phyloP scores from a whole-genome alignment of 2,797 vertebrate genomes.

The Diglossa cyanea region DNA sequence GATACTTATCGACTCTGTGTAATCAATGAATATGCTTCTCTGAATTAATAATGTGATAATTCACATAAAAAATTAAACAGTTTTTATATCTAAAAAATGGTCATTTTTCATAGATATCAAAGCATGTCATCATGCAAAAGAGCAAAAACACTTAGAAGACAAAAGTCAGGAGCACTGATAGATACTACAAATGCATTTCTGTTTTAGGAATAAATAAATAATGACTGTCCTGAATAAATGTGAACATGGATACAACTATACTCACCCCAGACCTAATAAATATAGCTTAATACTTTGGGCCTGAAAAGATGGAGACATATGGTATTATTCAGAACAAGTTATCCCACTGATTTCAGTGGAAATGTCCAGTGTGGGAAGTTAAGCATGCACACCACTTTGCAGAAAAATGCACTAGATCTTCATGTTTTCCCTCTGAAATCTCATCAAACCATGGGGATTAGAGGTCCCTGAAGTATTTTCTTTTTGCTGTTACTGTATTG shows the following conservation, averaged over 20 bases:
- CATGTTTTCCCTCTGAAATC: conserved; percentile 4
- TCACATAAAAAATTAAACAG: neutral
- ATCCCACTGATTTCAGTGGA: conserved; percentile 1
- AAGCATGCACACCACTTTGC: neutral
- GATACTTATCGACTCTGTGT: neutral
- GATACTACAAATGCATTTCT: neutral
- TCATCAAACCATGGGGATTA: neutral
- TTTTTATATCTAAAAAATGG: neutral
- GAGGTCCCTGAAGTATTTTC: neutral
- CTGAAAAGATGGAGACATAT: neutral
- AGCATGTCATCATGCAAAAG: neutral
- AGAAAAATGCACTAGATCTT: conserved; percentile 22
- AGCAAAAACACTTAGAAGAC: neutral
- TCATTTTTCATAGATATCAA: neutral
- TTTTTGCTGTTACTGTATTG: neutral
- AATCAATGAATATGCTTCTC: neutral
- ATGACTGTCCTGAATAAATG: neutral
- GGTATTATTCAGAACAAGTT: neutral
- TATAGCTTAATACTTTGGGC: neutral
- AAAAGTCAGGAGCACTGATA: neutral
- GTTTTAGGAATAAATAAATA: neutral
- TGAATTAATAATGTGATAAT: neutral
- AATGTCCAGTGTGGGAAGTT: neutral
- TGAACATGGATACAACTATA: neutral
- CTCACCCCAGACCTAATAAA: neutral